Base-by-base conservation (phyloP, 2,888 invertebrate species). In the Pachliopta kotzebuea region DNA sequence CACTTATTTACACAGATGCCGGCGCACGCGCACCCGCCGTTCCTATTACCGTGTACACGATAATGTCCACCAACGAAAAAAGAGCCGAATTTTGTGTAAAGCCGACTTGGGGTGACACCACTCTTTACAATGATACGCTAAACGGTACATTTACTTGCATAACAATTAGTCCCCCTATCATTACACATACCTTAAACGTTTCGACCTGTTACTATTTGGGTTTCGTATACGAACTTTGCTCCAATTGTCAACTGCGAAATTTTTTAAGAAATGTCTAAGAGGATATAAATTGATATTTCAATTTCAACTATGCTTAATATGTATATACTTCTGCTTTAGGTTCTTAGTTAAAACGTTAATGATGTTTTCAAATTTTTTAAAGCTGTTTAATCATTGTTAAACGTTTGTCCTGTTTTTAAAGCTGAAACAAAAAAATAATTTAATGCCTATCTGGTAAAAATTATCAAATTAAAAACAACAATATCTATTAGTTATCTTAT, bases 41-140 rank as follows among this genome's bases (percentile, higher is more conserved):
- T 67, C 73, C 81, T 80, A 82, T 90, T 90, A 90, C 81, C 90
- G 75, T 73, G 71, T 71, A 77, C 57, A 80, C 85, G 89, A 83
- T 90, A 90, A 90, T 87, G 75, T 72, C 72, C 68, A 74, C 75
- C 79, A 77, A 80, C 65, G 80, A 76, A 79, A 79, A 70, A 57
- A 55, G 42, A 81, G 83, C 88, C 88, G 86, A 88, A 86, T 81
- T 85, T 79, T 80, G 73, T 77, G 74, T 74, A 69, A 74, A 76
- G 73, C 76, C 76, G 78, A 70, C 78, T 72, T 75, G 67, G 67
- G 82, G 79, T 86, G 88, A 88, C 87, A 87, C 71, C 71, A 70
- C 76, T 75, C 69, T 76, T 72, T 70, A 79, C 74, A 77, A 74
- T 70, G 66, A 65, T 67, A 69, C 68, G 74, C 70, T 77, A 74